phyloP scores from a whole-genome alignment of 2,888 invertebrate genomes.

The Eilema sororculum region DNA sequence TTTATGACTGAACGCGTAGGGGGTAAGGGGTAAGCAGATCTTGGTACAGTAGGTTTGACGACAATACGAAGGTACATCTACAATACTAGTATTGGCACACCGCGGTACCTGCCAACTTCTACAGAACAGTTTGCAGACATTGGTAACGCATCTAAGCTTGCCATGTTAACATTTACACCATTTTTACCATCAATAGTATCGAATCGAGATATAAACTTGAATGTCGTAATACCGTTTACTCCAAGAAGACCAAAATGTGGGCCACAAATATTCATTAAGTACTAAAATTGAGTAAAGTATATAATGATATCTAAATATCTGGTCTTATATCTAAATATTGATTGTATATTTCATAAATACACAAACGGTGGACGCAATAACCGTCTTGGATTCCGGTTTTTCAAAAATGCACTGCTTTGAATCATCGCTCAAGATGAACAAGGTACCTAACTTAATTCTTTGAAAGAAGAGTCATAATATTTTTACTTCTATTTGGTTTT shows the following conservation, averaged over 20 bases:
- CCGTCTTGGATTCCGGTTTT: too few species aligned
- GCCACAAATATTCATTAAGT: too few species aligned
- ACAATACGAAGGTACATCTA: constrained; percentile 34
- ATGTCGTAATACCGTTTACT: not conserved
- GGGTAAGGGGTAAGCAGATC: not conserved
- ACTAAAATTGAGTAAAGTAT: too few species aligned
- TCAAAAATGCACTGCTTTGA: too few species aligned
- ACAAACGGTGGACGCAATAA: too few species aligned
- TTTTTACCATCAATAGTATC: not conserved
- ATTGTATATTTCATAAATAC: too few species aligned
- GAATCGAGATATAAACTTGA: not conserved
- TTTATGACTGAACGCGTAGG: not conserved
- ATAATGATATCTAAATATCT: too few species aligned
- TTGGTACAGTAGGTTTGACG: constrained; percentile 23
- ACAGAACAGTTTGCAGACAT: constrained; percentile 9
- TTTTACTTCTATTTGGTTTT: not conserved
- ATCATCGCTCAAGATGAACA: too few species aligned
- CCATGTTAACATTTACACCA: not conserved
- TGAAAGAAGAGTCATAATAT: not conserved
- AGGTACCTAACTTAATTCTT: not conserved
- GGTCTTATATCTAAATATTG: too few species aligned
- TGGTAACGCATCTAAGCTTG: constrained; percentile 30
- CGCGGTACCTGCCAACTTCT: constrained; percentile 38
- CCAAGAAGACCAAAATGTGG: too few species aligned
- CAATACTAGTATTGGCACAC: constrained; percentile 53